Percentiles rank a stretch among this genome's conserved stretches.
Evolutionary conservation across 2,797 vertebrate species (phyloP).

Genomic region (Amphiprion clarkii): DNA sequence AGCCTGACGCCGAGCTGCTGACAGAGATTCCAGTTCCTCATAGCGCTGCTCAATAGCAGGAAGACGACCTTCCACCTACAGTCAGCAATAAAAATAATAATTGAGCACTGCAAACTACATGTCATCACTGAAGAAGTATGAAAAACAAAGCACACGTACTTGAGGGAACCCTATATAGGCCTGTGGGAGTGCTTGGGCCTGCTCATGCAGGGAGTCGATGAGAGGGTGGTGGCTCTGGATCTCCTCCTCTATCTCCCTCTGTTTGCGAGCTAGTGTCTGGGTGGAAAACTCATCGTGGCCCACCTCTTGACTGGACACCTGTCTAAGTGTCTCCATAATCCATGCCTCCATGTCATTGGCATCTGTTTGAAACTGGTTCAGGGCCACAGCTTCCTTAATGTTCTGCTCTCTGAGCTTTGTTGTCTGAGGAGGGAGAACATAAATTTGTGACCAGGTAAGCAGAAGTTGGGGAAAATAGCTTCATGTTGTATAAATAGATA

Average conservation of each 20-base stretch:
- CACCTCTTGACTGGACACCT: conserved; percentile 91
- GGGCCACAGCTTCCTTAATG: conserved; percentile 89
- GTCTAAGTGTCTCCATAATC: conserved; percentile 90
- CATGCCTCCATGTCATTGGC: conserved; percentile 94
- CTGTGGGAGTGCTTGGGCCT: conserved; percentile 84
- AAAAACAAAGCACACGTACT: conserved; percentile 63
- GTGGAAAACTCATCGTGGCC: conserved; percentile 96
- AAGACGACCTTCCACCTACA: conserved; percentile 88
- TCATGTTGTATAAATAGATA: conserved; percentile 1
- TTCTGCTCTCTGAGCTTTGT: conserved; percentile 85
- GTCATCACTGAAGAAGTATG: conserved; percentile 16
- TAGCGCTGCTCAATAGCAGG: conserved; percentile 89
- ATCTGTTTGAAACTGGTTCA: conserved; percentile 94
- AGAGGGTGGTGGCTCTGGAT: conserved; percentile 89
- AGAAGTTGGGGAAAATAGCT: background rate
- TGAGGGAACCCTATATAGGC: conserved; percentile 79
- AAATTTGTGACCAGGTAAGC: conserved; percentile 4
- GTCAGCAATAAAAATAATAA: conserved; percentile 30
- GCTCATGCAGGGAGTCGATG: conserved; percentile 90
- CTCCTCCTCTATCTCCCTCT: conserved; percentile 94
- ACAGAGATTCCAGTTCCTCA: conserved; percentile 87
- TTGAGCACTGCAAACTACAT: conserved; percentile 8
- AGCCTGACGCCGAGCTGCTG: conserved; percentile 85
- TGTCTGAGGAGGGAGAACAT: conserved; percentile 62
- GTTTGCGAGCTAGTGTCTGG: conserved; percentile 91